Evolutionary conservation across 2,113 vertebrate genomes (phyloP).

Genomic region (Anseranas semipalmata): DNA sequence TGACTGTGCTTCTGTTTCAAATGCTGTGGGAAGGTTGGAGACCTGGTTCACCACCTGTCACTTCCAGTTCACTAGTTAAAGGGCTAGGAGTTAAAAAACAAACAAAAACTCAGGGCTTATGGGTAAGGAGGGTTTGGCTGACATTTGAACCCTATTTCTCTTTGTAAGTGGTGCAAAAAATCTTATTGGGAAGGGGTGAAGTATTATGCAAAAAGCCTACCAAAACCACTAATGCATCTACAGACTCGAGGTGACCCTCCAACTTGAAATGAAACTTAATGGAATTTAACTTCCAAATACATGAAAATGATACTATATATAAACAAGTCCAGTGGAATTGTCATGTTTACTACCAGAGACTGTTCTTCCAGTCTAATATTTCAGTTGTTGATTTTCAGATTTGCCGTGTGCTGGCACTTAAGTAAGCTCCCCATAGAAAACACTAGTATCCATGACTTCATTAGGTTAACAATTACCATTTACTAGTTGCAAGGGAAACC

Average conservation of each 20-base stretch:
- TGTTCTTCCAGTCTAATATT: background rate
- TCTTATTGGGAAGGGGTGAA: background rate
- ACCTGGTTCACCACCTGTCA: background rate
- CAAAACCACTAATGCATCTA: background rate
- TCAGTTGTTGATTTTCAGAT: background rate
- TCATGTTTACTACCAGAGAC: background rate
- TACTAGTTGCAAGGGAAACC: background rate
- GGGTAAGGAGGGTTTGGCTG: background rate
- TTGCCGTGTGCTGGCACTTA: background rate
- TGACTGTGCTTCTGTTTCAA: background rate
- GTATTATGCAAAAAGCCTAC: background rate
- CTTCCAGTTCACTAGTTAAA: background rate
- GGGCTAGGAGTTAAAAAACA: background rate
- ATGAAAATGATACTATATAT: background rate
- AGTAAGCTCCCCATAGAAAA: background rate
- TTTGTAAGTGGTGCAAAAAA: background rate
- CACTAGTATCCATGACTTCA: background rate
- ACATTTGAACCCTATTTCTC: background rate
- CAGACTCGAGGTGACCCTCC: rapidly evolving
- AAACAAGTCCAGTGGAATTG: background rate
- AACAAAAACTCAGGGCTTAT: background rate
- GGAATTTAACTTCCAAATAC: background rate
- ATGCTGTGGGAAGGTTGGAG: background rate
- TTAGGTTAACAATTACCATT: background rate
- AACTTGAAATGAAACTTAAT: background rate